Base-by-base conservation (phyloP, 2,888 invertebrate genomes). In the Chymomyza procnemis region DNA sequence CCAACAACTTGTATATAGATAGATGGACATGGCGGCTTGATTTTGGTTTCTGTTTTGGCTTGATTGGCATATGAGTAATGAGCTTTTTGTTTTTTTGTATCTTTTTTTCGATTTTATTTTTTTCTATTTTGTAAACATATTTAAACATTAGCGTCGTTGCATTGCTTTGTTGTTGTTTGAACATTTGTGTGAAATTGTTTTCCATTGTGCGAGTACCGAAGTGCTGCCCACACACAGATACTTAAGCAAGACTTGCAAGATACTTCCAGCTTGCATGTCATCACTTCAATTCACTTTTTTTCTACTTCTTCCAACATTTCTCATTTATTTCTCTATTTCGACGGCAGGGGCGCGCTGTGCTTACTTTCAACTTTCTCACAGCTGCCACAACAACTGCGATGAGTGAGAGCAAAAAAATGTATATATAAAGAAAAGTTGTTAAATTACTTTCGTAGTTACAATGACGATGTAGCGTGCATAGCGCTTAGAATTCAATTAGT, bases 401-500 rank as follows among this genome's bases (percentile, higher is more conserved):
- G 78, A 76, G 75, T 78, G 78, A 78, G 12, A 4, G 21, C 30
- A 56, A 56, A 21, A 21, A 54, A 54, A 54, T 3, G n/a, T 6
- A 47, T 4, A 47, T 8, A n/a, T 16, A n/a, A 12, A 50, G 48
- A 16, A 50, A 22, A 56, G 26, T 56, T 18, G 56, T 56, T 56
- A 56, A 56, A 56, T 56, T 56, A 34, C 56, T 56, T 56, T 56
- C 30, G 56, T 78, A 54, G 54, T 54, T 18, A 21, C 54, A 21
- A 54, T 54, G 54, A 54, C 54, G 54, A 54, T 54, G 54, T 50
- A 76, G 84, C 86, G 82, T 82, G 82, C 73, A 65, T 80, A 83
- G 83, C 87, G 83, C 87, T 83, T 83, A 83, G 87, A 87, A 83
- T 83, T 83, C 83, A 87, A 83, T 83, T 83, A 83, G 83, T 87